A percentile compares a stretch with the other conserved stretches of the same genome.
phyloP scores from a whole-genome alignment of 2,113 vertebrate species.

The Lepidothrix coronata region DNA sequence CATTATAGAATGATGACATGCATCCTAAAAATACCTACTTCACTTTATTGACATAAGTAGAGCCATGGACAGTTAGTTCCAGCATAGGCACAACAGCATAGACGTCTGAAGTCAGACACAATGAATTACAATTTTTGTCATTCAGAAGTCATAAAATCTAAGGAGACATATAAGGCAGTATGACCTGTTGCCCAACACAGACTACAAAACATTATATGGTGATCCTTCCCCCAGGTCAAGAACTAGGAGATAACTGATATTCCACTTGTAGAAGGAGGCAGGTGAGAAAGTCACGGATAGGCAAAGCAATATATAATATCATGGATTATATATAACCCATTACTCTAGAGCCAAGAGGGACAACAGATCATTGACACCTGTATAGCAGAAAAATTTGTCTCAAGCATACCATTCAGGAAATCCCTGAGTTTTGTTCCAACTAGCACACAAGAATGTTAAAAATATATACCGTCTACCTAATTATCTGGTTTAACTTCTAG shows the following conservation, averaged over 20 bases:
- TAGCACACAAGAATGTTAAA: background rate
- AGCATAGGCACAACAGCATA: background rate
- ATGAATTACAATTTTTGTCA: background rate
- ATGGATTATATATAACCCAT: background rate
- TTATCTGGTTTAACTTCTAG: background rate
- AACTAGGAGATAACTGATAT: background rate
- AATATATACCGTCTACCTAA: background rate
- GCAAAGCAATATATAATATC: background rate
- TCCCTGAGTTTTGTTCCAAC: background rate
- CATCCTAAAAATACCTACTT: background rate
- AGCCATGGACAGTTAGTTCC: background rate
- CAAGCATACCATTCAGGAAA: background rate
- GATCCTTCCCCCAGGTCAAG: background rate
- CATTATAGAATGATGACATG: background rate
- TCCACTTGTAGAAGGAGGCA: background rate
- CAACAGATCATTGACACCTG: background rate
- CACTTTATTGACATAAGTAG: background rate
- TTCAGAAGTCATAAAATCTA: background rate
- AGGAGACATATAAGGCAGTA: background rate
- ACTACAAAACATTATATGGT: background rate
- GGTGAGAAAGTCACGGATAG: background rate
- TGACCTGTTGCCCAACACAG: background rate
- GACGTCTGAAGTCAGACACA: background rate
- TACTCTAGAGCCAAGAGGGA: background rate
- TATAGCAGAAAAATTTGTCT: background rate